These are phyloP conservation scores for Aphis craccivora DNA, from an alignment of 1,140 invertebrate species.

Conservation along the genomic window DNA sequence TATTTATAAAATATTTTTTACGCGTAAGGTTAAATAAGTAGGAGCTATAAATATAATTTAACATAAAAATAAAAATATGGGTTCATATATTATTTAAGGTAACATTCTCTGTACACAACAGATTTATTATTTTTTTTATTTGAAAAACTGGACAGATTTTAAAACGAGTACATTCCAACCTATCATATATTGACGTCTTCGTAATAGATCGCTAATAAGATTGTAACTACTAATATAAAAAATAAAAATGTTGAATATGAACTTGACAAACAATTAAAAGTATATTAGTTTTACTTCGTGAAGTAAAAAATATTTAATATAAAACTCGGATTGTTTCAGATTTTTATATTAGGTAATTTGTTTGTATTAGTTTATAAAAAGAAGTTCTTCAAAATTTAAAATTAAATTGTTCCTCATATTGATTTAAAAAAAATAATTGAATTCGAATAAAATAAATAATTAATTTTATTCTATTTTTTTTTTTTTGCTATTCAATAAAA, in stretches of 20 bases:
- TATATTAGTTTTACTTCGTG: background rate
- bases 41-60: background rate
- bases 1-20: no score
- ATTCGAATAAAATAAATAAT: background rate
- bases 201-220: background rate
- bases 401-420: background rate
- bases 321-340: no score
- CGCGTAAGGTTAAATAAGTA: no score
- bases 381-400: background rate
- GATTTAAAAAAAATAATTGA: background rate
- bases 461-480: background rate
- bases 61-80: background rate
- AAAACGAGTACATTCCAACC: background rate
- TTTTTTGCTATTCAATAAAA: background rate
- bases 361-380: background rate
- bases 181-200: background rate
- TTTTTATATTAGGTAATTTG: background rate
- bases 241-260: background rate
- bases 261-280: background rate
- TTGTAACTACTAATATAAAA: background rate
- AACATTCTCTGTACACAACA: background rate
- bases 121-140: background rate
- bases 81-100: background rate
- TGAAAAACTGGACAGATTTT: background rate
- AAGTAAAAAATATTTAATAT: background rate